phyloP scores from a whole-genome alignment of 1,140 invertebrate species.

The Lepidotrigona ventralis region DNA sequence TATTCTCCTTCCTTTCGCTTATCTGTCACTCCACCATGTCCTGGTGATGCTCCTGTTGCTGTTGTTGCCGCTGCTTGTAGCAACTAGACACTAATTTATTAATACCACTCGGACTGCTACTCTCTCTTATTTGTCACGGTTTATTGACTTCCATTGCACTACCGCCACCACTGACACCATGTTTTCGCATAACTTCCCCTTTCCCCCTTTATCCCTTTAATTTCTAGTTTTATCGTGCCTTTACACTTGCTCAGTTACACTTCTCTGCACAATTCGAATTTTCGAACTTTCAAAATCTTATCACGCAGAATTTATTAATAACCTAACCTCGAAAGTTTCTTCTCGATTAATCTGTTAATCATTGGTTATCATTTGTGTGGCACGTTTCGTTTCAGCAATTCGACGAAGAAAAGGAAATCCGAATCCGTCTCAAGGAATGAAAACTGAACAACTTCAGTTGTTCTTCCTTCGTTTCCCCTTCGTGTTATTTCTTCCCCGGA shows the following conservation, averaged over 20 bases:
- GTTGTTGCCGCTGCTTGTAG: constrained; percentile 49
- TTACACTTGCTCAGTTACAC: too few relatives aligned
- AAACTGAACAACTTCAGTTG: background rate
- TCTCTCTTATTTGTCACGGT: constrained; percentile 74
- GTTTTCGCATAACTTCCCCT: constrained; percentile 44
- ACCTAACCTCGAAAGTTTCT: too few relatives aligned
- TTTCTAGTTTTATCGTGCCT: background rate
- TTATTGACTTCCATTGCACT: constrained; percentile 77
- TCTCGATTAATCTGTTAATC: too few relatives aligned
- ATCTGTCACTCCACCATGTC: constrained; percentile 34
- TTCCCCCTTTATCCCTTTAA: background rate
- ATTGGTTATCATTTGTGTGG: too few relatives aligned
- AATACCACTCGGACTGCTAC: constrained; percentile 73
- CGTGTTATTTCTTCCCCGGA: background rate
- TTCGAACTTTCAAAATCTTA: background rate
- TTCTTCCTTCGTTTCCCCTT: too few relatives aligned
- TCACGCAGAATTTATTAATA: background rate
- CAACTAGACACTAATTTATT: constrained; percentile 78
- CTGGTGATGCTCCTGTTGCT: constrained; percentile 43
- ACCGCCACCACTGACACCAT: constrained; percentile 54
- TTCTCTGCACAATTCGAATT: background rate
- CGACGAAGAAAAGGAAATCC: background rate
- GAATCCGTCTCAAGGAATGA: background rate
- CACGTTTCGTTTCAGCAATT: background rate
- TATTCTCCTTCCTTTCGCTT: constrained; percentile 29